A percentile compares a stretch with the other conserved stretches of the same genome.
Evolutionary conservation across 2,888 invertebrate genomes (phyloP).

Genomic region (Amphipoea oculea): DNA sequence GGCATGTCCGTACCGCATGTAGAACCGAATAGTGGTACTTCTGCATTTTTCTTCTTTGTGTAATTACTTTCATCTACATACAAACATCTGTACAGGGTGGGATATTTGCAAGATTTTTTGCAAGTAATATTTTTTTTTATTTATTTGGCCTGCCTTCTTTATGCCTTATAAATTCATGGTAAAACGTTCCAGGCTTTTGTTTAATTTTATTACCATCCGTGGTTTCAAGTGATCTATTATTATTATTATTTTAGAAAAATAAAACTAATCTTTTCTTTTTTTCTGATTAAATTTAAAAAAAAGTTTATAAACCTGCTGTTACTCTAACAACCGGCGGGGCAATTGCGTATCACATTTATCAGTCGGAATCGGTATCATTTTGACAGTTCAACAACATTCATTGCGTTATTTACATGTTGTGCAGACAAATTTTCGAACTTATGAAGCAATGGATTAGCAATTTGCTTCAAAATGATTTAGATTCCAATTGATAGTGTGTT

Average conservation of each 20-base stretch:
- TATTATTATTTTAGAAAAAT: not conserved
- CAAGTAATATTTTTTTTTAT: constrained; percentile 65
- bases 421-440: too few species aligned
- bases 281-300: not conserved
- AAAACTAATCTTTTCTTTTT: not conserved
- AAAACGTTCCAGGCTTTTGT: constrained; percentile 55
- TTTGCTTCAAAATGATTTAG: too few species aligned
- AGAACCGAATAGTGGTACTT: not conserved
- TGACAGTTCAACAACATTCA: too few species aligned
- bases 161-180: constrained; percentile 63
- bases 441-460: too few species aligned
- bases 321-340: too few species aligned
- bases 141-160: constrained; percentile 59
- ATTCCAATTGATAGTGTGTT: too few species aligned
- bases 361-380: too few species aligned
- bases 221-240: constrained; percentile 16
- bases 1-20: not conserved
- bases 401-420: too few species aligned
- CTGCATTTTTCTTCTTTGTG: constrained; percentile 1
- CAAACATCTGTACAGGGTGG: constrained; percentile 70
- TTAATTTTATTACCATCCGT: constrained; percentile 54
- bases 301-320: too few species aligned
- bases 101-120: constrained; percentile 66
- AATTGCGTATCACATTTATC: too few species aligned
- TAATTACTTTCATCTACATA: constrained; percentile 71